phyloP scores from a whole-genome alignment of 53 echinoderm and acorn worm genomes.

The Hippasteria phrygiana region DNA sequence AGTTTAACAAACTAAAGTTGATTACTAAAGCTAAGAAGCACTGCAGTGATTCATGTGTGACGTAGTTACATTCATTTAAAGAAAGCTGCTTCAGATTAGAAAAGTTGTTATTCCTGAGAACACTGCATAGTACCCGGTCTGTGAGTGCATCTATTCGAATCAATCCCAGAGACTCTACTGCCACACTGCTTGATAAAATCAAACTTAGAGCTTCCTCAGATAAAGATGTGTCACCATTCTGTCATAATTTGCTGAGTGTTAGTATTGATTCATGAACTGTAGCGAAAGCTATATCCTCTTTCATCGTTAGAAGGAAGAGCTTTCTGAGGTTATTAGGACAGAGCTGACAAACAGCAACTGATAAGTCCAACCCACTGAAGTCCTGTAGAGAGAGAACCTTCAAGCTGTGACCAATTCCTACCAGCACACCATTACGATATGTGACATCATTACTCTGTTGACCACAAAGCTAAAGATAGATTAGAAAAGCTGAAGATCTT shows the following conservation, averaged over 20 bases:
- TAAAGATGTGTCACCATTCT: constrained; percentile 56
- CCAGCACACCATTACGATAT: constrained; percentile 52
- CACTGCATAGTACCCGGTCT: constrained; percentile 51
- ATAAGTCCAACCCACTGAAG: constrained; percentile 69
- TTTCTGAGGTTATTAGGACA: constrained; percentile 78
- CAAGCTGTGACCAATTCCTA: constrained; percentile 46
- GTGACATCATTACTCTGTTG: constrained; percentile 59
- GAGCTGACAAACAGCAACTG: constrained; percentile 53
- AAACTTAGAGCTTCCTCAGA: constrained; percentile 49
- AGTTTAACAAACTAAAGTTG: constrained; percentile 69
- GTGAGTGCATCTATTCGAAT: constrained; percentile 67
- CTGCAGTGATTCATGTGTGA: constrained; percentile 47
- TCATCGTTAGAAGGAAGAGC: constrained; percentile 73
- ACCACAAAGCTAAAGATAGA: too few species aligned
- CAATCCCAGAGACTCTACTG: constrained; percentile 57
- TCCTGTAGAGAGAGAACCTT: constrained; percentile 69
- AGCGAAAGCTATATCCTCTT: constrained; percentile 25
- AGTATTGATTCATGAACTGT: not conserved
- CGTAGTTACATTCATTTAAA: constrained; percentile 68
- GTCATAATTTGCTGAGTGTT: not conserved
- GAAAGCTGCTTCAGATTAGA: constrained; percentile 49
- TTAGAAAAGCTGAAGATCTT: constrained; percentile 65
- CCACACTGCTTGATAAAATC: constrained; percentile 54
- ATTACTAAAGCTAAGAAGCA: constrained; percentile 57
- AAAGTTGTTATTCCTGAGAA: constrained; percentile 54